These are phyloP conservation scores for Myocastor coypus DNA, from an alignment of 2,113 vertebrate species.

Conservation along the genomic window DNA sequence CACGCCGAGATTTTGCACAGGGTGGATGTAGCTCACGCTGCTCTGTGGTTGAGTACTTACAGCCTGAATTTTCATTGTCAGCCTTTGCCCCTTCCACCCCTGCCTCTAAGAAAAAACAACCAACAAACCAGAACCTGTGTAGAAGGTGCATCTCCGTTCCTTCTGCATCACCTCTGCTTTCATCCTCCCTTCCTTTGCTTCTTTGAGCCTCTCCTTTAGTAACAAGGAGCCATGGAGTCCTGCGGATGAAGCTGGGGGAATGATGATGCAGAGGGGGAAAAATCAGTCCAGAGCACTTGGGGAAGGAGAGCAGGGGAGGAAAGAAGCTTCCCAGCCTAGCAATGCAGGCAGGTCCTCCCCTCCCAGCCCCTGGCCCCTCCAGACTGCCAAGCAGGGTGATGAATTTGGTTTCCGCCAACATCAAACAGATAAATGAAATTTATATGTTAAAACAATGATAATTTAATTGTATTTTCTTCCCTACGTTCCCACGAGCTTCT, in stretches of 20 bases:
- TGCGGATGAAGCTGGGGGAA: neutral
- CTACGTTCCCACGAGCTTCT: constrained; percentile 22
- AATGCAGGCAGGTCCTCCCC: neutral
- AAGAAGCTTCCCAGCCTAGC: fast-evolving
- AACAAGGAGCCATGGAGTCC: neutral
- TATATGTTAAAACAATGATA: constrained; percentile 72
- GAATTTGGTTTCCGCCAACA: constrained; percentile 62
- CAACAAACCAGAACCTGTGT: neutral
- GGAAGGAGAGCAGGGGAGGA: neutral
- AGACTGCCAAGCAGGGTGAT: constrained; percentile 15
- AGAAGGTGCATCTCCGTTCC: neutral
- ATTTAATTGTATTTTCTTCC: constrained; percentile 75
- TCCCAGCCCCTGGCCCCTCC: neutral
- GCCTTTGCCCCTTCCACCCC: neutral
- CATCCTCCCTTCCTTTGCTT: neutral
- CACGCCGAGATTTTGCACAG: neutral
- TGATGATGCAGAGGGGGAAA: neutral
- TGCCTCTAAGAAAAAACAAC: neutral
- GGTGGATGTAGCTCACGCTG: neutral
- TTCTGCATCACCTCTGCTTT: neutral
- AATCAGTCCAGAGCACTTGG: neutral
- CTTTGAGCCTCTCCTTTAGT: neutral
- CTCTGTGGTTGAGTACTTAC: fast-evolving
- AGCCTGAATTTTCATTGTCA: neutral
- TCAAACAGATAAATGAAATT: constrained; percentile 75